Evolutionary conservation across 2,113 vertebrate species (phyloP).

Genomic region (Tragelaphus strepsiceros): DNA sequence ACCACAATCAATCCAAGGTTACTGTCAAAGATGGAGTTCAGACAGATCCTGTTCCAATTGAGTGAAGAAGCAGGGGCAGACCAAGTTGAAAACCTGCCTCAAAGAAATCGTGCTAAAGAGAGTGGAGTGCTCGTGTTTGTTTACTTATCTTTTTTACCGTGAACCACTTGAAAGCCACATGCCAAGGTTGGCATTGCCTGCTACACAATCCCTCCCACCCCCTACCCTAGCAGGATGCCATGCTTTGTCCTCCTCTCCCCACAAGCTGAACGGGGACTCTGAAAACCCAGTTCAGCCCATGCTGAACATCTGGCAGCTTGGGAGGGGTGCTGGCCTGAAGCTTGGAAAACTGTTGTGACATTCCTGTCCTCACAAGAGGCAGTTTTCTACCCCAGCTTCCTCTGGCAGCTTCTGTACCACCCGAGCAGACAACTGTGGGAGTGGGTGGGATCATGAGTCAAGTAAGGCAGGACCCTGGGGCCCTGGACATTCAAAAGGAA

Average conservation of each 20-base stretch:
- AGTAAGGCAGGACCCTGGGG: neutral
- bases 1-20: neutral
- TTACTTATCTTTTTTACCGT: neutral
- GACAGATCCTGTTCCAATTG: neutral
- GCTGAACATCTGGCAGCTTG: conserved; percentile 62
- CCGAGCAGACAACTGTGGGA: conserved; percentile 27
- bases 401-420: conserved; percentile 23
- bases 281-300: neutral
- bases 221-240: neutral
- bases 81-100: neutral
- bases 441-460: neutral
- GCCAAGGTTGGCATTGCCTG: neutral
- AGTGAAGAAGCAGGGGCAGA: neutral
- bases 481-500: neutral
- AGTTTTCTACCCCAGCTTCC: conserved; percentile 40
- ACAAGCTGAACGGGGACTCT: neutral
- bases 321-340: conserved; percentile 47
- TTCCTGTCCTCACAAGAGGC: conserved; percentile 57
- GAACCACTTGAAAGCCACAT: neutral
- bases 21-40: neutral
- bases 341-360: conserved; percentile 71
- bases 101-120: neutral
- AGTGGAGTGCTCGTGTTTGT: neutral
- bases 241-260: neutral
- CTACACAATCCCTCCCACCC: fast-evolving